phyloP scores from a whole-genome alignment of 2,888 invertebrate species.

The Terebella lapidaria region DNA sequence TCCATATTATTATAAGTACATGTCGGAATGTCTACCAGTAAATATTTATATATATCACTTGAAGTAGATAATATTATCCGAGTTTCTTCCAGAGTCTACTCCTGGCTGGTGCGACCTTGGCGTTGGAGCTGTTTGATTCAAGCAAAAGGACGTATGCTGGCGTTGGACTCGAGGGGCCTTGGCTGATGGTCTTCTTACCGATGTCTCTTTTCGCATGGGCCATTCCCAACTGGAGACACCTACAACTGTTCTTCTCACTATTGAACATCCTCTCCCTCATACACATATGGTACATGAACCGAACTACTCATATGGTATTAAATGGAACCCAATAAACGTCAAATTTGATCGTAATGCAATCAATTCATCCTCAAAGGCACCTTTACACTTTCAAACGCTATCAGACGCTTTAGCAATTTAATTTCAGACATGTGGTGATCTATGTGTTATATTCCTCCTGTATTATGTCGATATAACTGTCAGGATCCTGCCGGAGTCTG shows the following conservation, averaged over 20 bases:
- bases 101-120: too few species aligned
- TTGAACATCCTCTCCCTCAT: conserved; percentile 8
- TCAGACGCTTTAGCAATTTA: too few species aligned
- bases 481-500: conserved; percentile 37
- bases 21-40: too few species aligned
- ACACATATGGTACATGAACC: conserved; percentile 13
- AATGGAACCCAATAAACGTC: neutral
- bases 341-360: neutral
- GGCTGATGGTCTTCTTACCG: conserved; percentile 13
- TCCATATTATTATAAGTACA: too few species aligned
- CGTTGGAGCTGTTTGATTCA: conserved; percentile 24
- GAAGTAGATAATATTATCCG: too few species aligned
- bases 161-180: conserved; percentile 16
- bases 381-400: too few species aligned
- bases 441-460: too few species aligned
- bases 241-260: conserved; percentile 16
- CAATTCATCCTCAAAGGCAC: too few species aligned
- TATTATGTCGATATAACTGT: too few species aligned
- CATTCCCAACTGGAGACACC: conserved; percentile 19
- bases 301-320: neutral
- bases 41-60: too few species aligned
- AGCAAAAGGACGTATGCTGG: conserved; percentile 16
- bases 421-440: too few species aligned
- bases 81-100: too few species aligned
- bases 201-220: conserved; percentile 19